These are phyloP conservation scores for Drosophila trapezifrons DNA, from an alignment of 1,140 invertebrate genomes.

Conservation along the genomic window DNA sequence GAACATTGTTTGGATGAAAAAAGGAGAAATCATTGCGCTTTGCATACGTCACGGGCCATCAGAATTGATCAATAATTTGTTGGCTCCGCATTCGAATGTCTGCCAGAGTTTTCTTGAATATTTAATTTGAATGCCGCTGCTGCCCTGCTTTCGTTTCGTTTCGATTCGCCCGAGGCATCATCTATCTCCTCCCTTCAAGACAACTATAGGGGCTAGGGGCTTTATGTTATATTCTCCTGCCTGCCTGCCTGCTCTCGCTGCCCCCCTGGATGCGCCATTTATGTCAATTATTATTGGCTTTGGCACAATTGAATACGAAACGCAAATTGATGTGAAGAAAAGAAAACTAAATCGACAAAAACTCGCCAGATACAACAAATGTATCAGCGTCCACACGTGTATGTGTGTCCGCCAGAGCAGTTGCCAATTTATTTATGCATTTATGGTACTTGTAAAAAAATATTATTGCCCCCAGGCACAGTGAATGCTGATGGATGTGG, in stretches of 20 bases:
- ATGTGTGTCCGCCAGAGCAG: not conserved
- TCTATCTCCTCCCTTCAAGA: slow-evolving; percentile 12
- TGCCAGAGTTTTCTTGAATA: slow-evolving; percentile 52
- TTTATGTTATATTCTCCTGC: not conserved
- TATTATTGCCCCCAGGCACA: slow-evolving; percentile 24
- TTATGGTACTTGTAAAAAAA: slow-evolving; percentile 46
- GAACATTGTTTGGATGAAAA: slow-evolving; percentile 23
- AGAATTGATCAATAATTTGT: slow-evolving; percentile 56
- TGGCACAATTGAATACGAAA: slow-evolving; percentile 73
- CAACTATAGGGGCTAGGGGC: not conserved
- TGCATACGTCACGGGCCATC: slow-evolving; percentile 44
- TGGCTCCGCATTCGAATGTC: slow-evolving; percentile 25
- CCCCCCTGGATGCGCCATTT: slow-evolving; percentile 51
- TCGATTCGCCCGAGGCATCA: slow-evolving; percentile 13
- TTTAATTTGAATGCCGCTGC: slow-evolving; percentile 42
- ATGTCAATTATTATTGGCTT: slow-evolving; percentile 79
- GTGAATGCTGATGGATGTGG: slow-evolving; percentile 37
- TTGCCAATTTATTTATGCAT: slow-evolving; percentile 48
- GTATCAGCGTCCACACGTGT: slow-evolving; percentile 12
- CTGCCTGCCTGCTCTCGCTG: not conserved
- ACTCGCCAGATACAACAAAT: slow-evolving; percentile 25
- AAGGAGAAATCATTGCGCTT: slow-evolving; percentile 22
- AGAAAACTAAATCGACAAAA: slow-evolving; percentile 52
- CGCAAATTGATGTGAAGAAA: slow-evolving; percentile 78
- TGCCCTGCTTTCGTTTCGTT: slow-evolving; percentile 30